Percentiles rank a stretch among this genome's conserved stretches.
Conservation (phyloP, 2,888 invertebrate species). For the Colletes collaris region DNA sequence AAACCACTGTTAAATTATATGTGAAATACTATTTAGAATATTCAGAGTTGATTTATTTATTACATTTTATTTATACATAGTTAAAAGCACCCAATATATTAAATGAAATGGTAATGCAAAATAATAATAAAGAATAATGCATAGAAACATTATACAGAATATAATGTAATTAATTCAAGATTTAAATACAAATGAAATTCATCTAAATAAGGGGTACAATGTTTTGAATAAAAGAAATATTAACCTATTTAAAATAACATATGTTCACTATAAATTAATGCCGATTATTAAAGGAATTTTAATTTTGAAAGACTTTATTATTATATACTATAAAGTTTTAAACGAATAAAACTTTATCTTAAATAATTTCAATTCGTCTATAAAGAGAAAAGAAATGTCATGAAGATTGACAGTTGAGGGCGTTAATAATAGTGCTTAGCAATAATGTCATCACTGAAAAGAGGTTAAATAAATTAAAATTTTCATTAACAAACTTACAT, state of each 20-base stretch:
- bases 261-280: slow-evolving; percentile 45
- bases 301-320: slow-evolving; percentile 8
- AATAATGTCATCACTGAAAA: slow-evolving; percentile 33
- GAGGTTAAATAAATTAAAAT: slow-evolving; percentile 57
- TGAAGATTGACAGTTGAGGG: slow-evolving; percentile 59
- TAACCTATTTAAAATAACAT: slow-evolving; percentile 59
- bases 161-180: slow-evolving; percentile 7
- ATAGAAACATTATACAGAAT: background rate
- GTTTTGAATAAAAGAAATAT: background rate
- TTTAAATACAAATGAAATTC: background rate
- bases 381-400: slow-evolving; percentile 36
- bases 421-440: slow-evolving; percentile 61
- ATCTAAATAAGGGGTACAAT: background rate
- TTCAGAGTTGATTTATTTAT: no score
- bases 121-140: no score
- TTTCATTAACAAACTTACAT: slow-evolving; percentile 85
- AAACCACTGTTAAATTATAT: no score
- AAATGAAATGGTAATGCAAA: no score
- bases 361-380: slow-evolving; percentile 14
- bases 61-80: no score
- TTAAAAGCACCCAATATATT: no score
- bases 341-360: background rate
- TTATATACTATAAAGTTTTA: background rate
- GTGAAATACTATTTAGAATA: no score
- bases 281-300: slow-evolving; percentile 1